These are phyloP conservation scores for Listrodromus nycthemerus DNA, from an alignment of 2,888 invertebrate species.

Conservation along the genomic window DNA sequence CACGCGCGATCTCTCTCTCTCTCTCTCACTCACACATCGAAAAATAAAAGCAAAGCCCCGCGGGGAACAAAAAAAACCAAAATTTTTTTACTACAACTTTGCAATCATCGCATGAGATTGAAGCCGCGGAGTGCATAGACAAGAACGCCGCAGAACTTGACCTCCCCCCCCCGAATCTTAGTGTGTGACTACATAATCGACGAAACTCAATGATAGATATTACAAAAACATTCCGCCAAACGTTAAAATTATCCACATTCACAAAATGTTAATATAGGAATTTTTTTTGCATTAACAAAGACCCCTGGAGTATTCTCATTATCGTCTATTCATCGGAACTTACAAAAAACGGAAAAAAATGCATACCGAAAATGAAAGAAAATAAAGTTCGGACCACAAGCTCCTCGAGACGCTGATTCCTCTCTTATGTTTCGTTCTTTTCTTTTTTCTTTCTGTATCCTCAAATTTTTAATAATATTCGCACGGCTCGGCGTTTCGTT, in stretches of 20 bases:
- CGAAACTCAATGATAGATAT: conserved; percentile 24
- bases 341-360: conserved; percentile 26
- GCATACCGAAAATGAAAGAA: conserved; percentile 1
- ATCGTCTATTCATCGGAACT: conserved; percentile 35
- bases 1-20: background rate
- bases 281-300: conserved; percentile 9
- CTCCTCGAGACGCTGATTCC: conserved; percentile 24
- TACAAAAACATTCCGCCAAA: conserved; percentile 36
- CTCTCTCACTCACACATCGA: background rate
- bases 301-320: conserved; percentile 18
- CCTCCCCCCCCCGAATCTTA: background rate
- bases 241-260: conserved; percentile 11
- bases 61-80: conserved; percentile 20
- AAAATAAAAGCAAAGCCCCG: background rate
- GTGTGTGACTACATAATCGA: background rate
- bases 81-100: conserved; percentile 28
- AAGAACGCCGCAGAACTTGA: conserved; percentile 6
- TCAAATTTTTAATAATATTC: conserved; percentile 1
- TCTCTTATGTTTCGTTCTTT: conserved; percentile 4
- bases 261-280: conserved; percentile 38
- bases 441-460: background rate
- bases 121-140: conserved; percentile 1
- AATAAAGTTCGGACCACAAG: conserved; percentile 21
- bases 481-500: conserved; percentile 21
- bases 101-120: conserved; percentile 50